Conservation (phyloP, 2,113 vertebrate species). For the Silurus meridionalis region DNA sequence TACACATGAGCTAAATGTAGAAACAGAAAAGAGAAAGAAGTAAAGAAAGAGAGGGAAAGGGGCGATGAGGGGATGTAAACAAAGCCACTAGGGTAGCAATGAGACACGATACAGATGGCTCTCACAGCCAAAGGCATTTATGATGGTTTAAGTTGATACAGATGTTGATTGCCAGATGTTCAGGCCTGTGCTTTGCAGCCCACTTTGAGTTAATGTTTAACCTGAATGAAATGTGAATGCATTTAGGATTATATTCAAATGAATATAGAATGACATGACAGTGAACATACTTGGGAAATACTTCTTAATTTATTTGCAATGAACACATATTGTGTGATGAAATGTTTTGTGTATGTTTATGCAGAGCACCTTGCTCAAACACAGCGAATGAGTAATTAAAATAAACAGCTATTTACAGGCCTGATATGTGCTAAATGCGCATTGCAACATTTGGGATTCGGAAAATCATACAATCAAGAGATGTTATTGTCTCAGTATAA, state of each 20-base stretch:
- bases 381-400: neutral
- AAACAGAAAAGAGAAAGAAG: neutral
- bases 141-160: slow-evolving; percentile 24
- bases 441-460: neutral
- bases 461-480: neutral
- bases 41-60: neutral
- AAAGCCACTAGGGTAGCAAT: neutral
- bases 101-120: slow-evolving; percentile 8
- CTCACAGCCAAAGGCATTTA: neutral
- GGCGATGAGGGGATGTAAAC: neutral
- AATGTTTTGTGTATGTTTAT: neutral
- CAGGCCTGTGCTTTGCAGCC: neutral
- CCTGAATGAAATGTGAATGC: neutral
- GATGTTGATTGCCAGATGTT: slow-evolving; percentile 21
- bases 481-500: neutral
- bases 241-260: neutral
- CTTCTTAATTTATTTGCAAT: neutral
- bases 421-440: neutral
- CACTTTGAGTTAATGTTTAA: neutral
- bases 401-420: neutral
- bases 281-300: neutral
- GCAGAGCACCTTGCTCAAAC: neutral
- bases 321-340: neutral
- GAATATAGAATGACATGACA: neutral
- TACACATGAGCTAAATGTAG: neutral